Conservation (phyloP, 2,113 vertebrate species). For the Taurulus bubalis region DNA sequence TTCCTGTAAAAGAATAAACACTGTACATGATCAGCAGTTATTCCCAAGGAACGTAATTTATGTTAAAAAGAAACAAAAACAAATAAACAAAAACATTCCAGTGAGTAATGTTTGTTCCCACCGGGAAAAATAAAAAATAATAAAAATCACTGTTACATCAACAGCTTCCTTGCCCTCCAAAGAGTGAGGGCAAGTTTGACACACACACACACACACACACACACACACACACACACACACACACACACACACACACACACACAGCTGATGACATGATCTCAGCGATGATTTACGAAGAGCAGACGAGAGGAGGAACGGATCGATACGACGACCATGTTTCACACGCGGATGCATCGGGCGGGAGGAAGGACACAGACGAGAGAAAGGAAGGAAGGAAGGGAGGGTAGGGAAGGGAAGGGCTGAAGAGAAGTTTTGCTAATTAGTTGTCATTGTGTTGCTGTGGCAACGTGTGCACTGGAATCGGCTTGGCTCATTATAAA, state of each 20-base stretch:
- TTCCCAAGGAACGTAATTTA: background rate
- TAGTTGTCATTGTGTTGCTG: constrained; percentile 4
- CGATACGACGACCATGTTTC: background rate
- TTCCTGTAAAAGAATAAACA: background rate
- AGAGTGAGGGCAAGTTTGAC: background rate
- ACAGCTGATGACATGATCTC: constrained; percentile 1
- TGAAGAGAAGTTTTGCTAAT: background rate
- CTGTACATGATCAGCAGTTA: background rate
- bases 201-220: background rate
- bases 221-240: background rate
- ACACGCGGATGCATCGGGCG: background rate
- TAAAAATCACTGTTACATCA: background rate
- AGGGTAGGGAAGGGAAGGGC: background rate
- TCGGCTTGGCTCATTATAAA: background rate
- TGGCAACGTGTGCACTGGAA: constrained; percentile 12
- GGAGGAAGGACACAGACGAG: background rate
- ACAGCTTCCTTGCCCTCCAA: background rate
- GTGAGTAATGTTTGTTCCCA: constrained; percentile 11
- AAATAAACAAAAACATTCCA: background rate
- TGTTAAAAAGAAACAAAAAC: background rate
- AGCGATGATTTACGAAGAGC: constrained; percentile 8
- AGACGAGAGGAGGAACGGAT: background rate
- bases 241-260: background rate
- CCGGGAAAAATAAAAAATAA: background rate
- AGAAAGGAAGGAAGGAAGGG: too few species aligned